Base-by-base conservation (phyloP, 2,113 vertebrate genomes). In the Alosa alosa region DNA sequence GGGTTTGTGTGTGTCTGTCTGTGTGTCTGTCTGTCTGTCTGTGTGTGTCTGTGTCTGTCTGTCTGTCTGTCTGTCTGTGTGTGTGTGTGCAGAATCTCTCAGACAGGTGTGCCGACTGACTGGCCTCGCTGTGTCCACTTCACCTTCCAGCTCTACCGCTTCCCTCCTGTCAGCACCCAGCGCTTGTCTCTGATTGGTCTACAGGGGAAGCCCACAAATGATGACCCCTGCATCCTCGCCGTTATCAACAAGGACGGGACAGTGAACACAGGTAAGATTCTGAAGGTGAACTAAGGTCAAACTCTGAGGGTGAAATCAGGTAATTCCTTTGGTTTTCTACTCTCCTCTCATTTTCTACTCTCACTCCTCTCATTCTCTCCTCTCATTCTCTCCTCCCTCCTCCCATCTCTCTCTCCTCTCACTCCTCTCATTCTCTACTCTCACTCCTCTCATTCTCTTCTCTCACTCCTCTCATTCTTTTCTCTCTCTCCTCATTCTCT, bases 141-240 rank as follows among this genome's bases (percentile, higher is more conserved):
- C 92, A 99, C 97, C 85, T 98, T 99, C 95, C 98, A 99, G 95
- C 97, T 99, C 88, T 99, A 99, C 90, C 97, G 97, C 17, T 99
- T 99, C 81, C 96, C 96, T 0, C 95, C 96, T 0, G 92, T 95
- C 81, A 97, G 94, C 0, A 97, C 97, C 0, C 95, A 97, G 0
- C 94, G 94, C 6, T 94, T 99, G 84, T 95, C 93, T 89, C 94
- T 99, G 45, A 90, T 96, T 57, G 87, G 87, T 83, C 84, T 86
- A 0, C 88, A 78, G 6, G 84, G 7, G 0, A 84, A 84, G 0
- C 2, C 85, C 31, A 36, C 45, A 0, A 84, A 81, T 0, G n/a
- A 88, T 11, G 88, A 90, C 0, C 93, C 94, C 0, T 95, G 96
- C 44, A 50, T 97, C 72, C 95, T 99, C 0, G 86, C 93, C 9